Percentiles rank a stretch among this genome's conserved stretches.
phyloP scores from a whole-genome alignment of 2,113 vertebrate genomes.

The Echinops telfairi region DNA sequence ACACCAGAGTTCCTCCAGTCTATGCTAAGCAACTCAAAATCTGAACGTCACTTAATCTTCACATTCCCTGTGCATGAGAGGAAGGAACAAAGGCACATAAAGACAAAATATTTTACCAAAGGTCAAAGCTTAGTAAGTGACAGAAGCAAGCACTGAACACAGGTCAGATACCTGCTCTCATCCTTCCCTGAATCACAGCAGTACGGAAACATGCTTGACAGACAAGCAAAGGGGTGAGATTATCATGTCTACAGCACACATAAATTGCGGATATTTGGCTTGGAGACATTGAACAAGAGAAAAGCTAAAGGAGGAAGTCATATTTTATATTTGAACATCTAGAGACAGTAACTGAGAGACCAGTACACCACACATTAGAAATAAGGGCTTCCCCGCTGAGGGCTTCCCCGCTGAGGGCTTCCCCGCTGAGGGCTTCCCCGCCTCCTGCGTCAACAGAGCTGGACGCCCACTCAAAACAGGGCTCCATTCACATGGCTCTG shows the following conservation, averaged over 20 bases:
- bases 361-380: slow-evolving; percentile 16
- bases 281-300: neutral
- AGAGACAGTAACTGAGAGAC: slow-evolving; percentile 6
- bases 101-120: neutral
- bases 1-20: too few relatives aligned
- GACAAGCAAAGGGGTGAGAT: neutral
- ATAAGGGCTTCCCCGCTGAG: neutral
- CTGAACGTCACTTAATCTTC: neutral
- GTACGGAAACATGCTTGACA: neutral
- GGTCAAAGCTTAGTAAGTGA: neutral
- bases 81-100: neutral
- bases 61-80: neutral
- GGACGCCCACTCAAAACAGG: neutral
- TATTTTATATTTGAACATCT: slow-evolving; percentile 30
- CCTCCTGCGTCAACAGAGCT: neutral
- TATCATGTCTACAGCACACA: neutral
- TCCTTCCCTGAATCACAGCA: neutral
- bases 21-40: neutral
- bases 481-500: neutral
- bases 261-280: slow-evolving; percentile 15
- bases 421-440: neutral
- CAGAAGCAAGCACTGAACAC: neutral
- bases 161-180: neutral
- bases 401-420: neutral
- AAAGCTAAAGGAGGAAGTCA: neutral